These are phyloP conservation scores for Oryzias melastigma DNA, from an alignment of 2,113 vertebrate genomes.

Conservation along the genomic window DNA sequence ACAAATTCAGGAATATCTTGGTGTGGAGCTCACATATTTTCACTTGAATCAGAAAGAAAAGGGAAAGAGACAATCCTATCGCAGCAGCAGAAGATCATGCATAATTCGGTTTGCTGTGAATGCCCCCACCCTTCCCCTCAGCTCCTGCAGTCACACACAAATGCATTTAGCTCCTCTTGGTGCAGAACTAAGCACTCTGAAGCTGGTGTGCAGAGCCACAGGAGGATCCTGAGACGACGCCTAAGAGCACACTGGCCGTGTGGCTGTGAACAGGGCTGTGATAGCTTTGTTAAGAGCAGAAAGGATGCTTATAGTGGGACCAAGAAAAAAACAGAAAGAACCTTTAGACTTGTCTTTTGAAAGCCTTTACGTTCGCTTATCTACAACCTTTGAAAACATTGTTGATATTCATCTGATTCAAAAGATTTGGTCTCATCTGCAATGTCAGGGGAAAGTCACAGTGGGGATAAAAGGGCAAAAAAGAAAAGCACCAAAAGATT, in stretches of 20 bases:
- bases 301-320: conserved; percentile 21
- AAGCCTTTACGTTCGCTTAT: conserved; percentile 13
- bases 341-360: conserved; percentile 6
- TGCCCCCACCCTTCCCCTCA: neutral
- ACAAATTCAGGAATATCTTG: too few relatives aligned
- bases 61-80: too few relatives aligned
- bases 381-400: conserved; percentile 7
- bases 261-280: conserved; percentile 15
- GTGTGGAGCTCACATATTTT: too few relatives aligned
- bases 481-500: too few relatives aligned
- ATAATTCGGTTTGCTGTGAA: too few relatives aligned
- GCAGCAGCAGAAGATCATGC: too few relatives aligned
- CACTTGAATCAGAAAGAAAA: too few relatives aligned
- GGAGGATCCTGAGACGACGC: conserved; percentile 27
- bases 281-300: conserved; percentile 36
- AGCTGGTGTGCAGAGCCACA: conserved; percentile 37
- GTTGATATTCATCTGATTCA: neutral
- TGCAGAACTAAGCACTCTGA: conserved; percentile 9
- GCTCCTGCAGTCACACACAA: neutral
- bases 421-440: too few relatives aligned
- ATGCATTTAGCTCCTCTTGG: neutral
- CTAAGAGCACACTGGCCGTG: conserved; percentile 17
- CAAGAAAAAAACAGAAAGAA: conserved; percentile 20
- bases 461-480: too few relatives aligned
- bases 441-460: too few relatives aligned